These are phyloP conservation scores for Oncopeltus fasciatus DNA, from an alignment of 1,140 invertebrate genomes.

Conservation along the genomic window DNA sequence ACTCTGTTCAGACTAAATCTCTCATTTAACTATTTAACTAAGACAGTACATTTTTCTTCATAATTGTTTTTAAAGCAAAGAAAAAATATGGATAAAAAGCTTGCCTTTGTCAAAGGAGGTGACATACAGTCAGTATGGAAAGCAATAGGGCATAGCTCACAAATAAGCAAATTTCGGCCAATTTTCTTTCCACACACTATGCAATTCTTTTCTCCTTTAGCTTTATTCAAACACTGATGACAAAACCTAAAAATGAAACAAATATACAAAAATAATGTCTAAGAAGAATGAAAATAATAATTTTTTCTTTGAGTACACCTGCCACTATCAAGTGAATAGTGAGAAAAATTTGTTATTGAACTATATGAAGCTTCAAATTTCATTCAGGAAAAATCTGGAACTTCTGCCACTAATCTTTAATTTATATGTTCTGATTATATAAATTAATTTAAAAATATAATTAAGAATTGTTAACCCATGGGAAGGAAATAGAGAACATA, in stretches of 20 bases:
- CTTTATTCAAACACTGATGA: constrained; percentile 93
- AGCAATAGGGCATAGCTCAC: constrained; percentile 75
- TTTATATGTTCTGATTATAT: no score
- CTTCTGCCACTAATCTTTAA: no score
- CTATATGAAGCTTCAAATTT: no score
- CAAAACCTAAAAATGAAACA: constrained; percentile 62
- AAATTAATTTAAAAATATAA: no score
- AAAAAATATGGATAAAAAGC: constrained; percentile 7
- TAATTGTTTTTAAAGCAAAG: background rate
- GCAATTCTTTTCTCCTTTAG: constrained; percentile 70
- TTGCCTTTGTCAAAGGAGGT: constrained; percentile 68
- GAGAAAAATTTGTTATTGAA: no score
- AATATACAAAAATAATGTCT: background rate
- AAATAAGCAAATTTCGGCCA: constrained; percentile 64
- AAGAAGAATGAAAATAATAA: no score
- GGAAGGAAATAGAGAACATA: no score
- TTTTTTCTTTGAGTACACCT: no score
- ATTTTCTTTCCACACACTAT: constrained; percentile 74
- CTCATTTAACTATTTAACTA: background rate
- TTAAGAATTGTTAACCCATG: no score
- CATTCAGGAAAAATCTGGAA: no score
- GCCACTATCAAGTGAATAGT: no score
- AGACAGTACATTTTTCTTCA: background rate
- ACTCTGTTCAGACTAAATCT: no score
- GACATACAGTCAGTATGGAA: constrained; percentile 87